A percentile compares a stretch with the other conserved stretches of the same genome.
Evolutionary conservation across 1,140 invertebrate species (phyloP).

Genomic region (Neodiprion virginianus): DNA sequence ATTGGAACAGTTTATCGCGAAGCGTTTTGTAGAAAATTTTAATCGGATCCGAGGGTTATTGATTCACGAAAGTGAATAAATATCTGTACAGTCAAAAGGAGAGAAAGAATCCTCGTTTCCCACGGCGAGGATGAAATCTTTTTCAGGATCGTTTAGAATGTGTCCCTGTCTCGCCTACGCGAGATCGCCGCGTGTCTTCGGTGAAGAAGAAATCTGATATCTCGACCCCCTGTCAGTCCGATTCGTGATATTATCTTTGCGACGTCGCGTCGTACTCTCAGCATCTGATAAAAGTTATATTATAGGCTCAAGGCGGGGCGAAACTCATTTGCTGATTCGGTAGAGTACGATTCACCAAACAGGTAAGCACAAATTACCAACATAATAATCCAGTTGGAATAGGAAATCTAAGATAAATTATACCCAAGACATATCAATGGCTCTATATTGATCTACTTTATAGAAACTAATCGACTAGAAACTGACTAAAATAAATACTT

Average conservation of each 20-base stretch:
- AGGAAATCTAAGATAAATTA: no score
- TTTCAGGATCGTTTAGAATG: no score
- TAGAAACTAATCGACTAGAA: no score
- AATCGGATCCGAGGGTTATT: neutral
- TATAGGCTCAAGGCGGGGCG: neutral
- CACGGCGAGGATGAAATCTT: no score
- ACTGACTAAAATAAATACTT: no score
- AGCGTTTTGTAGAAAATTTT: neutral
- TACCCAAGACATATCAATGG: no score
- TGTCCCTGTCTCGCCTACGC: neutral
- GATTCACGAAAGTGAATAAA: no score
- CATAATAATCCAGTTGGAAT: no score
- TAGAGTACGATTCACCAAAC: neutral
- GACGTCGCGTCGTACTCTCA: neutral
- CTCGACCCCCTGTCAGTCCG: neutral
- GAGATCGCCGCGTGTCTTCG: neutral
- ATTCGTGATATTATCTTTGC: neutral
- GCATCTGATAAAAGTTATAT: neutral
- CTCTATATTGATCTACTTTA: no score
- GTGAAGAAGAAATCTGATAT: slow-evolving; percentile 1
- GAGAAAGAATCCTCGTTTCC: no score
- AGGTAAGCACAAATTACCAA: no score
- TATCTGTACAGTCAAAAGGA: no score
- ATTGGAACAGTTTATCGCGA: neutral
- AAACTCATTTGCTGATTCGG: neutral